These are phyloP conservation scores for Boulengeromyrus knoepffleri DNA, from an alignment of 2,113 vertebrate species.

Conservation along the genomic window DNA sequence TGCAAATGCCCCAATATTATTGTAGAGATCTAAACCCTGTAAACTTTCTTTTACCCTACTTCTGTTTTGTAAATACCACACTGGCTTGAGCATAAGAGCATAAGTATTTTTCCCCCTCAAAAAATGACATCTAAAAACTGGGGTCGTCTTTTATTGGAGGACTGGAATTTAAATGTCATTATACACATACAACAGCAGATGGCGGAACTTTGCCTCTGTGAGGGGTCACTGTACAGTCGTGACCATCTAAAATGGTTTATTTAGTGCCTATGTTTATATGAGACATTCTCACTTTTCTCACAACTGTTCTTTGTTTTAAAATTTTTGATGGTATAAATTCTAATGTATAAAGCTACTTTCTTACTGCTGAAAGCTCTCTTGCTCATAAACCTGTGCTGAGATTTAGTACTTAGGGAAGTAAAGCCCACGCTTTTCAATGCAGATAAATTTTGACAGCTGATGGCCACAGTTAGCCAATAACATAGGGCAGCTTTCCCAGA, in stretches of 20 bases:
- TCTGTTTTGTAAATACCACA: not conserved
- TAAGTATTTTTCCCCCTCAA: not conserved
- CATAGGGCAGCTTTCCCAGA: not conserved
- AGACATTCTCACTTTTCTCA: not conserved
- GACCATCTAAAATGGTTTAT: not conserved
- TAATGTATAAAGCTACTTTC: not conserved
- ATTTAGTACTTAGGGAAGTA: not conserved
- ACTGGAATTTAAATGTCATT: not conserved
- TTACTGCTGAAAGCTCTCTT: not conserved
- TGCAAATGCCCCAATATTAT: not conserved
- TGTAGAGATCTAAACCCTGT: not conserved
- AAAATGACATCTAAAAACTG: not conserved
- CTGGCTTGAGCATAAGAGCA: not conserved
- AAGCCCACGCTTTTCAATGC: not conserved
- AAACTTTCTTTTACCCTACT: not conserved
- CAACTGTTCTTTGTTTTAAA: not conserved
- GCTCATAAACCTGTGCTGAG: not conserved
- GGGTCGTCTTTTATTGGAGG: not conserved
- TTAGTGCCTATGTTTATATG: not conserved
- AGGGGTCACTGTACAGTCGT: not conserved
- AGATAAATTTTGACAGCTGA: not conserved
- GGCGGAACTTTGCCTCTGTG: not conserved
- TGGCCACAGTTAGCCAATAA: not conserved
- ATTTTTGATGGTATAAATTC: not conserved
- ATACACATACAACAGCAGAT: too few relatives aligned